Base-by-base conservation (phyloP, 1,140 invertebrate species). In the Oryctes rhinoceros region DNA sequence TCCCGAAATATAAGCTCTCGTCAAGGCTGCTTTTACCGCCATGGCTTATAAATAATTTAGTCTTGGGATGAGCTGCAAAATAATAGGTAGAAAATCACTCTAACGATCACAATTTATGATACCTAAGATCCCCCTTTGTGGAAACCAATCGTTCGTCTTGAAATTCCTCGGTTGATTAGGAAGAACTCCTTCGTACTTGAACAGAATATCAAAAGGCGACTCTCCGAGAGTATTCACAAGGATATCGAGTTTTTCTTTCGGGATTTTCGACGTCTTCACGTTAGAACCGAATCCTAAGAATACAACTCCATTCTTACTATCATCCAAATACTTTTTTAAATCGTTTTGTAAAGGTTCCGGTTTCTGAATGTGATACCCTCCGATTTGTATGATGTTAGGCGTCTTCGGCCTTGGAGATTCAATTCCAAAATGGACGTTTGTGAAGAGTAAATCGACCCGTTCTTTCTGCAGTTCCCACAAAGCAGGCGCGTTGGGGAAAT, bases 381-480 rank as follows among this genome's bases (percentile, higher is more conserved):
- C 84, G 80, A 89, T 85, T 79, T 88, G 86, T 53, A 89, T 88
- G 83, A 88, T 86, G 78, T 86, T 81, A 53, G 83, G 83, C 53
- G 82, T 77, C 30, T 81, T 78, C 62, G 87, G 87, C 74, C 85
- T 81, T 77, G 85, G 78, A 15, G 84, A 84, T 78, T 84, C 85
- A 59, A 88, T 80, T 18, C 86, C 85, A 15, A 86, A 82, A 83
- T 88, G 84, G 80, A 85, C 87, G 83, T 88, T 88, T 0, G 88
- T 18, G 11, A 84, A 48, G 11, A 81, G 59, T 4, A 83, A 47
- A 65, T 80, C 79, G 0, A 88, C 87, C 84, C 90, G 88, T 35
- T 80, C 86, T 77, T 90, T 87, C 82, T 91, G 81, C 3, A 88
- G 84, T 80, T 85, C 86, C 76, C 91, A 83, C 82, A 86, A 87